These are phyloP conservation scores for Ceraclea dissimilis DNA, from an alignment of 2,888 invertebrate genomes.

Conservation along the genomic window DNA sequence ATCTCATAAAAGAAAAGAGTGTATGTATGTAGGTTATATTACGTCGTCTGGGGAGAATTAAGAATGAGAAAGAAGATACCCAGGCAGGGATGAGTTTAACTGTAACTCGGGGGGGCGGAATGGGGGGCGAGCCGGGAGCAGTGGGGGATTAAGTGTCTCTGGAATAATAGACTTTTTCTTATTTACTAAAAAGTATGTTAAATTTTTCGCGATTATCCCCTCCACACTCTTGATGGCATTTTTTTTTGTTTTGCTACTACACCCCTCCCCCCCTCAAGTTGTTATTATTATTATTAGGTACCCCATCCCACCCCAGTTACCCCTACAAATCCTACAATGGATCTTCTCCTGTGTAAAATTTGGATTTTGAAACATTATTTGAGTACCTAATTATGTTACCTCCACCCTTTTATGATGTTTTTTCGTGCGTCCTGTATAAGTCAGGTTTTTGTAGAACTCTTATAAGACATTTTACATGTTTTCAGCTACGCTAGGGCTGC, in stretches of 20 bases:
- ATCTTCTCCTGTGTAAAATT: too few species aligned
- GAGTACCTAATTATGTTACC: too few species aligned
- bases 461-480: too few species aligned
- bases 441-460: too few species aligned
- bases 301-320: neutral
- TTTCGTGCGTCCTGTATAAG: too few species aligned
- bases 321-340: neutral
- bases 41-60: neutral
- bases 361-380: too few species aligned
- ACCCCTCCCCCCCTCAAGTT: too few species aligned
- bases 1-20: too few species aligned
- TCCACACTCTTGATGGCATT: neutral
- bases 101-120: neutral
- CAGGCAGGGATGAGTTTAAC: too few species aligned
- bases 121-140: neutral
- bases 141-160: neutral
- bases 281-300: neutral
- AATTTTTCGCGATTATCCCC: constrained; percentile 25
- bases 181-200: constrained; percentile 21
- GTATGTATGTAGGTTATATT: neutral
- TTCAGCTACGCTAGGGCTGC: too few species aligned
- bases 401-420: too few species aligned
- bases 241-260: neutral
- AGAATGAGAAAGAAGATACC: neutral
- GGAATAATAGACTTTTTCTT: constrained; percentile 1